A percentile compares a stretch with the other conserved stretches of the same genome.
These are phyloP conservation scores for Mythimna vitellina DNA, from an alignment of 2,888 invertebrate species.

Conservation along the genomic window DNA sequence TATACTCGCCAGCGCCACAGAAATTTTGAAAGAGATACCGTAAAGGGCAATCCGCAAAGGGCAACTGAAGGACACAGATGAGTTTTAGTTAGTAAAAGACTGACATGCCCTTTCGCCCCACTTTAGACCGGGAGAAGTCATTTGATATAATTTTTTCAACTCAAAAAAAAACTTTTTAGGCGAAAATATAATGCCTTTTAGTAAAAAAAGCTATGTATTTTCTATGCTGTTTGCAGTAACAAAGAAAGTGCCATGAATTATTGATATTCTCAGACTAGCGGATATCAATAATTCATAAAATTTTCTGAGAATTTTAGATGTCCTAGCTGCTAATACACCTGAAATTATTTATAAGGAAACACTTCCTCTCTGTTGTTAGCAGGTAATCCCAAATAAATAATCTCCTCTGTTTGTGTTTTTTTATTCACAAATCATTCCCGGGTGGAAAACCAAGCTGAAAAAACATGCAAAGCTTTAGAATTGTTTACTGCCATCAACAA, in stretches of 20 bases:
- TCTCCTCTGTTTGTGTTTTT: background rate
- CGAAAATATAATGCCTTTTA: background rate
- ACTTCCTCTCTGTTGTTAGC: background rate
- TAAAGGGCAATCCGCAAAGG: no score
- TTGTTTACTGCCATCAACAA: constrained; percentile 21
- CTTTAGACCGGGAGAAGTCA: no score
- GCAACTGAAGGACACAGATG: no score
- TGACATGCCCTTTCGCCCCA: no score
- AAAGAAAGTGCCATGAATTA: background rate
- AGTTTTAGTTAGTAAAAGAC: no score
- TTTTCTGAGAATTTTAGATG: background rate
- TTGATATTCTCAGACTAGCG: no score
- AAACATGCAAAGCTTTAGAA: constrained; percentile 27
- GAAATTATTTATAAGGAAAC: background rate
- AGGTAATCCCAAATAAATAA: background rate
- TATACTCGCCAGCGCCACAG: no score
- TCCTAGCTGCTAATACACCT: background rate
- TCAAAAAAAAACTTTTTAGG: no score
- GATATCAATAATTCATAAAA: background rate
- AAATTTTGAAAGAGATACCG: no score
- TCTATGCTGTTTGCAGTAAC: background rate
- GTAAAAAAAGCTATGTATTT: background rate
- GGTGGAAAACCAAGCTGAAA: background rate
- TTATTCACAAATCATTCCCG: background rate
- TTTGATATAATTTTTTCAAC: no score